phyloP scores from a whole-genome alignment of 2,888 invertebrate genomes.

The Torymus aiolomorphi region DNA sequence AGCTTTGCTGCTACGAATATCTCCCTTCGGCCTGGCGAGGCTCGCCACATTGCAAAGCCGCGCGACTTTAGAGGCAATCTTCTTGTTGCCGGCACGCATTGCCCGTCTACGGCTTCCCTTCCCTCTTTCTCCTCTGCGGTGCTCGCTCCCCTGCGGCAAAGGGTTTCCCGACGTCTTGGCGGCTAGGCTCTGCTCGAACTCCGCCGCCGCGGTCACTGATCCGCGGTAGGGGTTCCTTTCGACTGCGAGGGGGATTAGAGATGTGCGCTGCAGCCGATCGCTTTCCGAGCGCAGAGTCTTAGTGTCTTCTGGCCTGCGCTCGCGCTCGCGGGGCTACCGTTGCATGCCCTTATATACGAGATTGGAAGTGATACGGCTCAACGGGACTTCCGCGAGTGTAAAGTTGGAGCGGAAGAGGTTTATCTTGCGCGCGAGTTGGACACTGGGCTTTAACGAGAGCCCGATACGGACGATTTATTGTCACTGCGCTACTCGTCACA shows the following conservation, averaged over 20 bases:
- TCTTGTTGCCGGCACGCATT: neutral
- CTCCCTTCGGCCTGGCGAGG: neutral
- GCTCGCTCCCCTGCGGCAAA: neutral
- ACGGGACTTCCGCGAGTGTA: neutral
- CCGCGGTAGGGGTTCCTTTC: no score
- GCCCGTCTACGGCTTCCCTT: neutral
- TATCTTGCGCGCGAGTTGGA: neutral
- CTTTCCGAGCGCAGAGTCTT: no score
- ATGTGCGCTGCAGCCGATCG: no score
- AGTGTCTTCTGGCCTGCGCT: no score
- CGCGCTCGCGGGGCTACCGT: neutral
- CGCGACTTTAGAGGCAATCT: neutral
- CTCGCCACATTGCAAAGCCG: no score
- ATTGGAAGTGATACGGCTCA: neutral
- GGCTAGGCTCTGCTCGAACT: no score
- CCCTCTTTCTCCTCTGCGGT: neutral
- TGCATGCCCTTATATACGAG: neutral
- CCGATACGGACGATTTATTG: neutral
- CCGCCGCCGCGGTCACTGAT: no score
- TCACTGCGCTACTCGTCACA: neutral
- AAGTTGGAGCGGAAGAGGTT: conserved; percentile 4
- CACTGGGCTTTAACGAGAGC: neutral
- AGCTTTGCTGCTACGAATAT: neutral
- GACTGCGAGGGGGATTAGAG: no score
- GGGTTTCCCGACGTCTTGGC: no score